These are phyloP conservation scores for Ammodytes marinus DNA, from an alignment of 2,113 vertebrate genomes.

Conservation along the genomic window DNA sequence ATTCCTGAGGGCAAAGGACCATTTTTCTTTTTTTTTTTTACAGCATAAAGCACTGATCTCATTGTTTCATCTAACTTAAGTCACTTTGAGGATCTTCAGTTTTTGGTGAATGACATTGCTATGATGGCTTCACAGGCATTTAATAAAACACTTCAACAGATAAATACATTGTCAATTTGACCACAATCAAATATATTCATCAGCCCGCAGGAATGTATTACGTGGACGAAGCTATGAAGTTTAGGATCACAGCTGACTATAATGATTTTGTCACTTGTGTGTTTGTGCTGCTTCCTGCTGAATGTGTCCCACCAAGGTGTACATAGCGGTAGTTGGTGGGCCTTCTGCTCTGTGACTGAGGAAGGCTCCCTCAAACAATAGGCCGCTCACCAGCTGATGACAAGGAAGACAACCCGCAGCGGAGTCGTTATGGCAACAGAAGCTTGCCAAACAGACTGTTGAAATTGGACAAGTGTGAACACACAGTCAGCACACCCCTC, in stretches of 20 bases:
- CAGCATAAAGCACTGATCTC: neutral
- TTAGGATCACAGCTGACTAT: constrained; percentile 9
- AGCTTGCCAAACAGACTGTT: constrained; percentile 80
- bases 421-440: constrained; percentile 84
- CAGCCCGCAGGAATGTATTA: neutral
- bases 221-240: neutral
- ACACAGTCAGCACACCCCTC: constrained; percentile 71
- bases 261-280: constrained; percentile 20
- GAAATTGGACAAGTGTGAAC: constrained; percentile 79
- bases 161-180: neutral
- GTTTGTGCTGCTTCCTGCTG: constrained; percentile 20
- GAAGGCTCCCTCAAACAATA: constrained; percentile 75
- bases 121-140: neutral
- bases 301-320: constrained; percentile 6
- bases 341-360: constrained; percentile 60
- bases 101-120: neutral
- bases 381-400: constrained; percentile 75
- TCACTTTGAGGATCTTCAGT: neutral
- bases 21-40: neutral
- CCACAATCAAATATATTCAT: neutral
- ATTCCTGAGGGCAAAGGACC: neutral
- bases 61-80: neutral
- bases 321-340: constrained; percentile 51
- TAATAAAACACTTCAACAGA: neutral
- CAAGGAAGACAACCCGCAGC: constrained; percentile 77